Evolutionary conservation across 2,113 vertebrate species (phyloP).

Genomic region (Micromys minutus): DNA sequence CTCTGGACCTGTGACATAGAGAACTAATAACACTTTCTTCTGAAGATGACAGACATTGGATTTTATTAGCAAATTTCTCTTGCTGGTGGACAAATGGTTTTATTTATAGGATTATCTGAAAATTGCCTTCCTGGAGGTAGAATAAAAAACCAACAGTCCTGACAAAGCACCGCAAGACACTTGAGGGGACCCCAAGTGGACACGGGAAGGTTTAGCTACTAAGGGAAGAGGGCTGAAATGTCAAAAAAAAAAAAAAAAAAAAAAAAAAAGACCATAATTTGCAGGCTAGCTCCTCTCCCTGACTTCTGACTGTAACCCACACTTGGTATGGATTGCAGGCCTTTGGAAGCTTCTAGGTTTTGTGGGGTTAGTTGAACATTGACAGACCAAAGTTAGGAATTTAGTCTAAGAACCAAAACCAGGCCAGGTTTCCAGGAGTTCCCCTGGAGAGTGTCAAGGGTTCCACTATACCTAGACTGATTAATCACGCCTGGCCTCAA

Average conservation of each 20-base stretch:
- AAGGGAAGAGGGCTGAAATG: not conserved
- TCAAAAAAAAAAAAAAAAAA: constrained; percentile 31
- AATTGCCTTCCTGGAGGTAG: not conserved
- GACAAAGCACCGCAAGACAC: not conserved
- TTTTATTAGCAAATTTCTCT: constrained; percentile 10
- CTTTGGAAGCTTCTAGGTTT: constrained; percentile 45
- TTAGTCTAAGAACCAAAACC: constrained; percentile 46
- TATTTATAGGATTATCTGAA: constrained; percentile 7
- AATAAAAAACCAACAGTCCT: not conserved
- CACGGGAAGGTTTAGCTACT: not conserved
- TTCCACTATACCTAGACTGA: constrained; percentile 49
- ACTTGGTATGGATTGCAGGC: constrained; percentile 50
- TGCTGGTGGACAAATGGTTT: not conserved
- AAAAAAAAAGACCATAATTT: constrained; percentile 16
- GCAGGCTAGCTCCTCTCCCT: not conserved
- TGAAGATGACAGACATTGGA: not conserved
- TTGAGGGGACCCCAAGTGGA: not conserved
- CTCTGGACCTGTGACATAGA: not conserved
- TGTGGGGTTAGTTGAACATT: constrained; percentile 72
- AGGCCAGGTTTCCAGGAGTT: constrained; percentile 63
- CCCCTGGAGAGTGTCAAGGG: constrained; percentile 13
- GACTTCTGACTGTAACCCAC: not conserved
- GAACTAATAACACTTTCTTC: not conserved
- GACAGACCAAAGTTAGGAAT: constrained; percentile 74
- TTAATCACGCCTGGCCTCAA: constrained; percentile 36